phyloP scores from a whole-genome alignment of 1,140 invertebrate species.

The Uloborus diversus region DNA sequence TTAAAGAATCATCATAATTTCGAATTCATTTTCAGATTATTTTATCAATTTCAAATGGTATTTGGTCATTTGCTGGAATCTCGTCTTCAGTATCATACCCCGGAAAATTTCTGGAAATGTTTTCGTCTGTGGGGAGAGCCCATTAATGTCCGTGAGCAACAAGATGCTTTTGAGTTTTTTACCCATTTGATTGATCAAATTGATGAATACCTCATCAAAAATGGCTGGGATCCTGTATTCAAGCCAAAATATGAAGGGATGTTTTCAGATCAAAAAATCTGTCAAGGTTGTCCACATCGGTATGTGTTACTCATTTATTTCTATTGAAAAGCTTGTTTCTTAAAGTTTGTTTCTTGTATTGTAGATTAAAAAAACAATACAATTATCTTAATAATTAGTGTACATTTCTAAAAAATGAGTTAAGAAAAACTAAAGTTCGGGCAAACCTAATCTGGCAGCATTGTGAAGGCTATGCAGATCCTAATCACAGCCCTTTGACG shows the following conservation, averaged over 20 bases:
- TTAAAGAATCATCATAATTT: too few relatives aligned
- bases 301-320: too few relatives aligned
- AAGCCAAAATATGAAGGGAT: slow-evolving; percentile 68
- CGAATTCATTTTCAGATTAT: slow-evolving; percentile 61
- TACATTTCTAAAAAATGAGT: not conserved
- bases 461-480: too few relatives aligned
- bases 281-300: slow-evolving; percentile 72
- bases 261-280: slow-evolving; percentile 74
- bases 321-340: not conserved
- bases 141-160: slow-evolving; percentile 73
- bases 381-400: not conserved
- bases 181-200: slow-evolving; percentile 70
- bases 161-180: slow-evolving; percentile 74
- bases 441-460: not conserved
- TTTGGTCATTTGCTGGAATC: slow-evolving; percentile 71
- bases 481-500: too few relatives aligned
- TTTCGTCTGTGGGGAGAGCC: slow-evolving; percentile 71
- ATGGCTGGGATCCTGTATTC: slow-evolving; percentile 61
- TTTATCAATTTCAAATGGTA: slow-evolving; percentile 71
- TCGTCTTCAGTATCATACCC: slow-evolving; percentile 71
- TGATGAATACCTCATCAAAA: slow-evolving; percentile 69
- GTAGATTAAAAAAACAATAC: not conserved
- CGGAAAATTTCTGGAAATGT: slow-evolving; percentile 72
- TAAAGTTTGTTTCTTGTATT: not conserved
- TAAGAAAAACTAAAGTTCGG: not conserved